A percentile compares a stretch with the other conserved stretches of the same genome.
Conservation (phyloP, 92 coral and sea anemone species). For the Palythoa caribaeorum region DNA sequence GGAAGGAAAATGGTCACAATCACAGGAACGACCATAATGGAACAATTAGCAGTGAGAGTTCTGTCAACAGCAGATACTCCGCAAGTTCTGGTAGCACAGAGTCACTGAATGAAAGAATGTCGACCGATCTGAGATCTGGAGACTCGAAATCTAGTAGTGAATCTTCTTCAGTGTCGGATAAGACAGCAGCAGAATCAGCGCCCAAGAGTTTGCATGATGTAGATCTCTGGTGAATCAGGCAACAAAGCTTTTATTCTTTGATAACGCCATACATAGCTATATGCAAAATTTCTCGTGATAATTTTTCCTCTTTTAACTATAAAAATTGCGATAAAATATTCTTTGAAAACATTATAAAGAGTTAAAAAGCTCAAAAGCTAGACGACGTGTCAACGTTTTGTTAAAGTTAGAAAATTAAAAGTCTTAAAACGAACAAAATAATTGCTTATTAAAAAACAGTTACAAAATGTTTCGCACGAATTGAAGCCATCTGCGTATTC, state of each 20-base stretch:
- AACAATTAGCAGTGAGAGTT: constrained; percentile 62
- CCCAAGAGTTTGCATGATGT: constrained; percentile 1
- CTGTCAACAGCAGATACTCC: constrained; percentile 9
- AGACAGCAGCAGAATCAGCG: background rate
- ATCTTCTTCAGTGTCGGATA: constrained; percentile 22
- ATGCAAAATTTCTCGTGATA: background rate
- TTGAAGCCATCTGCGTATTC: too few species aligned
- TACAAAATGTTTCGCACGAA: too few species aligned
- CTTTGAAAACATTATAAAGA: too few species aligned
- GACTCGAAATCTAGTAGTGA: background rate
- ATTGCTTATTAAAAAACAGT: too few species aligned
- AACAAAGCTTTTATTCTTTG: too few species aligned
- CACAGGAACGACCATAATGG: constrained; percentile 15
- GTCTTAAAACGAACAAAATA: too few species aligned
- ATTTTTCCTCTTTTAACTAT: too few species aligned
- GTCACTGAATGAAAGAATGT: constrained; percentile 15
- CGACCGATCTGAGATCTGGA: constrained; percentile 29
- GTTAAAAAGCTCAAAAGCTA: too few species aligned
- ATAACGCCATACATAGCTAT: background rate
- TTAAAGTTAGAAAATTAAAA: too few species aligned
- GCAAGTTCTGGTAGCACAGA: constrained; percentile 25
- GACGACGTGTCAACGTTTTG: too few species aligned
- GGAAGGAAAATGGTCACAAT: constrained; percentile 45
- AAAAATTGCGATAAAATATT: too few species aligned
- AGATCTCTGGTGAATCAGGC: constrained; percentile 8